Evolutionary conservation across 2,113 vertebrate genomes (phyloP).

Genomic region (Polypterus senegalus): DNA sequence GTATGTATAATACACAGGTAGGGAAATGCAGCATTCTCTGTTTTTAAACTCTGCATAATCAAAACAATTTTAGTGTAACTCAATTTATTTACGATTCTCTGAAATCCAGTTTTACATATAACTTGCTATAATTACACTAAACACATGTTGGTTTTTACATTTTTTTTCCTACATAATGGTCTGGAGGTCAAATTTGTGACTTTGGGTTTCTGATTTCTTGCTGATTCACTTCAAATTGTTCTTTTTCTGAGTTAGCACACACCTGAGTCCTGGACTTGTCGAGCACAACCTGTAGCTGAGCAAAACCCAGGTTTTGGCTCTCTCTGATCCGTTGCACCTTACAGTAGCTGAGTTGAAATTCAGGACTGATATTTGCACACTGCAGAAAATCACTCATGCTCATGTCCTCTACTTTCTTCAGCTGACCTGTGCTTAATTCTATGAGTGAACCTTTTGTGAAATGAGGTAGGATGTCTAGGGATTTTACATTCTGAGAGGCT

Average conservation of each 20-base stretch:
- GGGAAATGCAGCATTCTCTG: too few relatives aligned
- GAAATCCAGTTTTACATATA: too few relatives aligned
- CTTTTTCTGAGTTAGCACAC: conserved; percentile 16
- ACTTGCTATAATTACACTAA: too few relatives aligned
- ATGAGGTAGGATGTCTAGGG: conserved; percentile 56
- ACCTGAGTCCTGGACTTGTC: conserved; percentile 62
- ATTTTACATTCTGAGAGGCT: conserved; percentile 19
- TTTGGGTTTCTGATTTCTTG: background rate
- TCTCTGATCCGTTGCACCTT: conserved; percentile 47
- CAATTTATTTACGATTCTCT: too few relatives aligned
- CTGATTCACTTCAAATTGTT: background rate
- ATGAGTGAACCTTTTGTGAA: conserved; percentile 62
- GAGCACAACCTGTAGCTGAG: conserved; percentile 56
- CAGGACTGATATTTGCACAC: conserved; percentile 48
- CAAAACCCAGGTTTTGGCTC: conserved; percentile 44
- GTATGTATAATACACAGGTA: too few relatives aligned
- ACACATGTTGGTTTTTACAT: too few relatives aligned
- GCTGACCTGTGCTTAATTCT: conserved; percentile 46
- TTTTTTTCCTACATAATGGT: background rate
- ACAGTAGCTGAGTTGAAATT: conserved; percentile 60
- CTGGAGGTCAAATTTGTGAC: background rate
- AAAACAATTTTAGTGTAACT: too few relatives aligned
- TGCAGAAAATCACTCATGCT: conserved; percentile 55
- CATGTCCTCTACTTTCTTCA: conserved; percentile 58
- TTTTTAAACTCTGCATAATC: too few relatives aligned